phyloP scores from a whole-genome alignment of 2,888 invertebrate genomes.

The Colletes collaris region DNA sequence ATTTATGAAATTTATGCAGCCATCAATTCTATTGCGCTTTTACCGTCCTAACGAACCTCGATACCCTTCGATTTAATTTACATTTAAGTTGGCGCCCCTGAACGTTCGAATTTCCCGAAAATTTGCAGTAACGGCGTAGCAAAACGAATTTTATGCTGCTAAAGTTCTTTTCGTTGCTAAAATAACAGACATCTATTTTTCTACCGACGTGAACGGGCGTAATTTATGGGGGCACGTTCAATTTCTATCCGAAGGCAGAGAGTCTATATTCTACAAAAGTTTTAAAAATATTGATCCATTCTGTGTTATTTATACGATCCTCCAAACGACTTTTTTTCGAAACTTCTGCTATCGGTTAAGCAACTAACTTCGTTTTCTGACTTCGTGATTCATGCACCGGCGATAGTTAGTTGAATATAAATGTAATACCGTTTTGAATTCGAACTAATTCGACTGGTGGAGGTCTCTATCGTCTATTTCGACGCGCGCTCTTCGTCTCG shows the following conservation, averaged over 20 bases:
- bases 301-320: slow-evolving; percentile 20
- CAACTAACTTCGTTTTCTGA: too few relatives aligned
- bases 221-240: slow-evolving; percentile 10
- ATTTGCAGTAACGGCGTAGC: background rate
- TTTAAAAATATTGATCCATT: slow-evolving; percentile 15
- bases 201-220: background rate
- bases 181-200: slow-evolving; percentile 12
- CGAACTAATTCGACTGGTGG: too few relatives aligned
- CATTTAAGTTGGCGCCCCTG: background rate
- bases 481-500: too few relatives aligned
- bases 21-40: background rate
- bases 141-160: slow-evolving; percentile 1
- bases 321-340: background rate
- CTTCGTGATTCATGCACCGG: too few relatives aligned
- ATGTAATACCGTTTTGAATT: too few relatives aligned
- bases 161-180: slow-evolving; percentile 6
- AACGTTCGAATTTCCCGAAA: background rate
- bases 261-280: slow-evolving; percentile 15
- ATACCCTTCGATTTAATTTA: background rate
- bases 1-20: background rate
- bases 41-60: too few relatives aligned
- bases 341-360: background rate
- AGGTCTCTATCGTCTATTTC: too few relatives aligned
- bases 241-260: background rate
- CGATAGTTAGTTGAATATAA: too few relatives aligned